These are phyloP conservation scores for Erebia ligea DNA, from an alignment of 2,888 invertebrate genomes.

Conservation along the genomic window DNA sequence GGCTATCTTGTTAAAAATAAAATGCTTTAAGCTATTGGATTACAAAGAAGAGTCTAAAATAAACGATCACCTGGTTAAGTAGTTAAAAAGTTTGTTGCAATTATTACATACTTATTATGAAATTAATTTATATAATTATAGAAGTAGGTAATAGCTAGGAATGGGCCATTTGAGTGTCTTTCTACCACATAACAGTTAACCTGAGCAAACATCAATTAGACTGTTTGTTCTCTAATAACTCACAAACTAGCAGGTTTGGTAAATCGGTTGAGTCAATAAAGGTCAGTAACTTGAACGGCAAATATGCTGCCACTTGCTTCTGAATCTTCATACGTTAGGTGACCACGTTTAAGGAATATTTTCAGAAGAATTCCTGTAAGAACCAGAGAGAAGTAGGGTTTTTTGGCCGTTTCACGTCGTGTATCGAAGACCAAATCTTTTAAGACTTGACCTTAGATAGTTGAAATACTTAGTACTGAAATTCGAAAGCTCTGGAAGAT, in stretches of 20 bases:
- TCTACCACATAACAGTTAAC: constrained; percentile 41
- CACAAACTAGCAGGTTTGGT: constrained; percentile 58
- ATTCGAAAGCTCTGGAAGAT: too few relatives aligned
- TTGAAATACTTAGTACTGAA: too few relatives aligned
- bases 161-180: constrained; percentile 38
- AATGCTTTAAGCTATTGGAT: too few relatives aligned
- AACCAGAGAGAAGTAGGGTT: too few relatives aligned
- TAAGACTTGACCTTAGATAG: too few relatives aligned
- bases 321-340: constrained; percentile 51
- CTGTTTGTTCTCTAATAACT: constrained; percentile 66
- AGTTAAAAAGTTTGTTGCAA: not conserved
- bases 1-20: too few relatives aligned
- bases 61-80: not conserved
- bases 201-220: constrained; percentile 67
- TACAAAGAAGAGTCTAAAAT: not conserved
- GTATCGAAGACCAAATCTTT: too few relatives aligned
- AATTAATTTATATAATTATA: too few relatives aligned
- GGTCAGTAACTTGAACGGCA: constrained; percentile 71
- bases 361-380: not conserved
- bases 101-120: too few relatives aligned
- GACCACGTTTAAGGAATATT: constrained; percentile 39
- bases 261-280: constrained; percentile 70
- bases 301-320: constrained; percentile 52
- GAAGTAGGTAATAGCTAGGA: not conserved
- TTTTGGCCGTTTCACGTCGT: too few relatives aligned